A percentile compares a stretch with the other conserved stretches of the same genome.
Evolutionary conservation across 1,140 invertebrate species (phyloP).

Genomic region (Lasioglossum baleicum): DNA sequence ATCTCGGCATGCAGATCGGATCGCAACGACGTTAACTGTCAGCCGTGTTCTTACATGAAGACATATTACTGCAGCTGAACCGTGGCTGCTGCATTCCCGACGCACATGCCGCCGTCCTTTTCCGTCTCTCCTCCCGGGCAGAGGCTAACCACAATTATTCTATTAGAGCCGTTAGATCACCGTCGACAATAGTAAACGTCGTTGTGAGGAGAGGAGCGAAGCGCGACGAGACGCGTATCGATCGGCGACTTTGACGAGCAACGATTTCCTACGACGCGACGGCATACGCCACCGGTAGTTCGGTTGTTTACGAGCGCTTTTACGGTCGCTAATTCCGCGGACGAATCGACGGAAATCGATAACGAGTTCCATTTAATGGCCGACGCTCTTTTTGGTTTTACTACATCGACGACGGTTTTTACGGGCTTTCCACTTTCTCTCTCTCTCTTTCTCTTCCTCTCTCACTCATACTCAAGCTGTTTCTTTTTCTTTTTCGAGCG

Average conservation of each 20-base stretch:
- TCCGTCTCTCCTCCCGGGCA: slow-evolving; percentile 30
- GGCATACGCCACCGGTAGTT: background rate
- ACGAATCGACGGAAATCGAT: background rate
- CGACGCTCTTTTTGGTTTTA: background rate
- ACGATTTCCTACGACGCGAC: background rate
- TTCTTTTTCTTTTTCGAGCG: too few relatives aligned
- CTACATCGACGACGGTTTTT: background rate
- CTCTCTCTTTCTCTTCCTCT: too few relatives aligned
- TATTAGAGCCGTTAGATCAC: slow-evolving; percentile 62
- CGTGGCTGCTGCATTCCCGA: slow-evolving; percentile 49
- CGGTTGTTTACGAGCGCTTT: slow-evolving; percentile 1
- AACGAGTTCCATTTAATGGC: background rate
- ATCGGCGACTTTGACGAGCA: slow-evolving; percentile 9
- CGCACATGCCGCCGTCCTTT: slow-evolving; percentile 34
- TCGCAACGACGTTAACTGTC: slow-evolving; percentile 53
- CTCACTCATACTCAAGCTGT: too few relatives aligned
- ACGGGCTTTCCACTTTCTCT: too few relatives aligned
- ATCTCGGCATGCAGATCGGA: slow-evolving; percentile 47
- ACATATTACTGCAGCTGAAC: slow-evolving; percentile 58
- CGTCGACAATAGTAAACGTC: slow-evolving; percentile 52
- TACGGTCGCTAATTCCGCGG: background rate
- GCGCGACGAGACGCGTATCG: slow-evolving; percentile 11
- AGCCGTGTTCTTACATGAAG: slow-evolving; percentile 55
- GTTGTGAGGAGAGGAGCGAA: too few relatives aligned
- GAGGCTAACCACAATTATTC: slow-evolving; percentile 59